phyloP scores from a whole-genome alignment of 2,113 vertebrate species.

The Podarcis raffonei region DNA sequence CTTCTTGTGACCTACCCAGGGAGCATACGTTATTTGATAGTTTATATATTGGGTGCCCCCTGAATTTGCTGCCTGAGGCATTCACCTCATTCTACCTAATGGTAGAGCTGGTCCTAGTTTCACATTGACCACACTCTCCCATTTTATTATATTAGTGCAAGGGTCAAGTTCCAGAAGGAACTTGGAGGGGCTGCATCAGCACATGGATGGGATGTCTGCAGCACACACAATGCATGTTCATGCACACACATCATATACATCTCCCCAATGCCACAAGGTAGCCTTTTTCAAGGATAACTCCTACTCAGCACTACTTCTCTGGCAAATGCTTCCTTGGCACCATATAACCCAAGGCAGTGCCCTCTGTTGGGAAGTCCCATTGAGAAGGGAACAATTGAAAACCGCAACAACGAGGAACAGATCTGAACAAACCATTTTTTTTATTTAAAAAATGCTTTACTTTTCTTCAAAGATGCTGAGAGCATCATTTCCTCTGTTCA shows the following conservation, averaged over 20 bases:
- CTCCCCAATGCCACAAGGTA: background rate
- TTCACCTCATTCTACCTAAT: too few relatives aligned
- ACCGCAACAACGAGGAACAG: constrained; percentile 68
- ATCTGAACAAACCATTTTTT: constrained; percentile 8
- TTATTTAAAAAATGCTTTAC: background rate
- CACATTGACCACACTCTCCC: background rate
- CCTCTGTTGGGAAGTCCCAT: constrained; percentile 66
- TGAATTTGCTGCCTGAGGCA: too few relatives aligned
- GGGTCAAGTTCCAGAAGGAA: background rate
- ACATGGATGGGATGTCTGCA: background rate
- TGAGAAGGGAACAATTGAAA: constrained; percentile 66
- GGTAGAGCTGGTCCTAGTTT: too few relatives aligned
- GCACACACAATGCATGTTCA: background rate
- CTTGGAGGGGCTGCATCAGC: background rate
- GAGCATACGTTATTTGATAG: too few relatives aligned
- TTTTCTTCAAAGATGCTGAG: constrained; percentile 23
- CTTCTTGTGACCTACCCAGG: too few relatives aligned
- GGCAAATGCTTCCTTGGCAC: constrained; percentile 55
- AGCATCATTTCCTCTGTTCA: background rate
- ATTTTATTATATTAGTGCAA: background rate
- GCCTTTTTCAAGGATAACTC: background rate
- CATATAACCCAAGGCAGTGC: constrained; percentile 60
- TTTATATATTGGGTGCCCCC: too few relatives aligned
- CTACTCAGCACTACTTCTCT: constrained; percentile 54
- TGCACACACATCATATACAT: background rate